Evolutionary conservation across 2,888 invertebrate species (phyloP).

Genomic region (Tenthredo distinguenda): DNA sequence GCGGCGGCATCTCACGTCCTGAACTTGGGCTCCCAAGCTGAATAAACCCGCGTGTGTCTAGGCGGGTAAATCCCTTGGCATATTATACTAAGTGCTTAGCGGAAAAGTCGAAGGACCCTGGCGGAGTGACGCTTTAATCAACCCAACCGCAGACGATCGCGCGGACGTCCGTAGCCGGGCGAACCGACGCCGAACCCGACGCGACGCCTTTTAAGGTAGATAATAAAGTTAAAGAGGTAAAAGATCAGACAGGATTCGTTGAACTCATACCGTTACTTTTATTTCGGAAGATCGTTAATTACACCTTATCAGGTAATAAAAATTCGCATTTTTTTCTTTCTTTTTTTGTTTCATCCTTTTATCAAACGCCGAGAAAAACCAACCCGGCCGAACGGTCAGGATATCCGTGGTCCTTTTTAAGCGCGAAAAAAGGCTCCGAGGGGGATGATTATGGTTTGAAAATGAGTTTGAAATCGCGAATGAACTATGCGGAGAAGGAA

Average conservation of each 20-base stretch:
- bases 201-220: background rate
- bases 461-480: background rate
- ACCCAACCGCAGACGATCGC: slow-evolving; percentile 38
- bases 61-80: slow-evolving; percentile 41
- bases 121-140: slow-evolving; percentile 30
- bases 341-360: background rate
- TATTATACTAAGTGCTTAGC: slow-evolving; percentile 48
- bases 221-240: background rate
- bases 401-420: background rate
- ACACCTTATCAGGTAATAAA: background rate
- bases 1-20: slow-evolving; percentile 34
- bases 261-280: background rate
- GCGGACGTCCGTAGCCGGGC: background rate
- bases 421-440: background rate
- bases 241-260: background rate
- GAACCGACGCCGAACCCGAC: background rate
- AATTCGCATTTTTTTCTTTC: background rate
- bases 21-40: slow-evolving; percentile 23
- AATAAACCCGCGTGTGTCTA: slow-evolving; percentile 41
- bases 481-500: background rate
- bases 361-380: background rate
- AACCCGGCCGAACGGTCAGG: background rate
- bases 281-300: background rate
- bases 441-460: background rate
- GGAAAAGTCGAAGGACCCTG: slow-evolving; percentile 34